Percentiles rank a stretch among this genome's conserved stretches.
Conservation (phyloP, 2,797 vertebrate genomes). For the Falco peregrinus region DNA sequence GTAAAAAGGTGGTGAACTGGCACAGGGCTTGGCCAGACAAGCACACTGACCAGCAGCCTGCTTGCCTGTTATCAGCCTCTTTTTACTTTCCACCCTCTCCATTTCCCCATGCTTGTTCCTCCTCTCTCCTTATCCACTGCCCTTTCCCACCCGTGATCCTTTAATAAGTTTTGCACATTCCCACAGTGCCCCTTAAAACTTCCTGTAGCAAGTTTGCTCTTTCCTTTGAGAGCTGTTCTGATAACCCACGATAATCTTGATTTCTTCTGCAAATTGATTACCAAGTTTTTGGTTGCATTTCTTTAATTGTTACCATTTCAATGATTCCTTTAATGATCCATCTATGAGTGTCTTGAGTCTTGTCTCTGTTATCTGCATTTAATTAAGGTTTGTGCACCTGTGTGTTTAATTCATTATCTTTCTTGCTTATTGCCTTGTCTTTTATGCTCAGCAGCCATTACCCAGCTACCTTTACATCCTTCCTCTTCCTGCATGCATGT, state of each 20-base stretch:
- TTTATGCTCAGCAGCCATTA: not conserved
- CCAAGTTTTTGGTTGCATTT: not conserved
- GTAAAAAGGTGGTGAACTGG: not conserved
- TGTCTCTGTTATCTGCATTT: not conserved
- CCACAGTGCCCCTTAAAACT: not conserved
- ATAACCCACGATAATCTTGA: not conserved
- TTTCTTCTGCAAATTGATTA: not conserved
- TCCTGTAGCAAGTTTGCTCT: not conserved
- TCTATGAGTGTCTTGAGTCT: rapidly evolving
- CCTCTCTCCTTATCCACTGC: not conserved
- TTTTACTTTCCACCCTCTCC: not conserved
- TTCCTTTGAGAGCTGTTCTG: not conserved
- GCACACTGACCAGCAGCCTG: not conserved
- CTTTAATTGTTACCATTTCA: rapidly evolving
- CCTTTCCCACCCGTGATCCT: not conserved
- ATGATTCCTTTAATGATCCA: not conserved
- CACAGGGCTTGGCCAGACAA: not conserved
- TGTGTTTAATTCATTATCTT: not conserved
- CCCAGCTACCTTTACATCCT: not conserved
- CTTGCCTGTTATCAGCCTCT: not conserved
- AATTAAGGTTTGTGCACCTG: not conserved
- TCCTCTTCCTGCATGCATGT: rapidly evolving
- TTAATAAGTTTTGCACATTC: not conserved
- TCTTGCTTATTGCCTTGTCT: not conserved
- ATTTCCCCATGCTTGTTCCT: not conserved